phyloP scores from a whole-genome alignment of 2,888 invertebrate genomes.

The Branchipolynoe longqiensis region DNA sequence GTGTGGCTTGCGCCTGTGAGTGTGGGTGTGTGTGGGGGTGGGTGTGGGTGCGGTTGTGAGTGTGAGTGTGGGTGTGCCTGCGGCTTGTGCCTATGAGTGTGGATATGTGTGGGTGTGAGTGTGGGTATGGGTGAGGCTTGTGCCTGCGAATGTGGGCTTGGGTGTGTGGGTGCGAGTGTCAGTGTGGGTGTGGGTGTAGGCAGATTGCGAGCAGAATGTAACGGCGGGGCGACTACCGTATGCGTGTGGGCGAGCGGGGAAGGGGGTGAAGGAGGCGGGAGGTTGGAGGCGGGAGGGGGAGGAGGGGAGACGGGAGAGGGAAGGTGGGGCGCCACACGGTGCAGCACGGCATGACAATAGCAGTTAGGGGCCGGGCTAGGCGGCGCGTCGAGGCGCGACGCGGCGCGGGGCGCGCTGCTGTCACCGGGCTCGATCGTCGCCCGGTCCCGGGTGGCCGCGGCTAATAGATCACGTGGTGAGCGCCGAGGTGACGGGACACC shows the following conservation, averaged over 20 bases:
- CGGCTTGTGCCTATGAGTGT: too few relatives aligned
- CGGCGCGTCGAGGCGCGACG: background rate
- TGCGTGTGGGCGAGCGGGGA: background rate
- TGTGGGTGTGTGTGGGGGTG: too few relatives aligned
- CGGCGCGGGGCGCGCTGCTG: slow-evolving; percentile 17
- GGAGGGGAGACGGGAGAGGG: background rate
- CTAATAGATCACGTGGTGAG: slow-evolving; percentile 29
- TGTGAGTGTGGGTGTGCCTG: too few relatives aligned
- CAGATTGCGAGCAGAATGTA: slow-evolving; percentile 11
- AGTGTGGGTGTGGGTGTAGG: background rate
- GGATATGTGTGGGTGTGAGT: too few relatives aligned
- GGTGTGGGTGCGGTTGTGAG: too few relatives aligned
- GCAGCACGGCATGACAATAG: slow-evolving; percentile 33
- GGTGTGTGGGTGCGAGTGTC: too few relatives aligned
- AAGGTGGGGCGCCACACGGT: background rate
- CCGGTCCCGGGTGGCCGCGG: slow-evolving; percentile 10
- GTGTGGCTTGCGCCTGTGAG: too few relatives aligned
- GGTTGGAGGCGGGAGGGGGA: background rate
- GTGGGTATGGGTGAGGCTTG: too few relatives aligned
- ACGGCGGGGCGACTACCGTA: background rate
- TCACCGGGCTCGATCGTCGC: background rate
- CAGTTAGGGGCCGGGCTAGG: slow-evolving; percentile 11
- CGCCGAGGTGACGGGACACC: background rate
- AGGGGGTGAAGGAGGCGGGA: background rate
- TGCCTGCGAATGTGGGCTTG: too few relatives aligned